Conservation (phyloP, 2,113 vertebrate species). For the Suricata suricatta region DNA sequence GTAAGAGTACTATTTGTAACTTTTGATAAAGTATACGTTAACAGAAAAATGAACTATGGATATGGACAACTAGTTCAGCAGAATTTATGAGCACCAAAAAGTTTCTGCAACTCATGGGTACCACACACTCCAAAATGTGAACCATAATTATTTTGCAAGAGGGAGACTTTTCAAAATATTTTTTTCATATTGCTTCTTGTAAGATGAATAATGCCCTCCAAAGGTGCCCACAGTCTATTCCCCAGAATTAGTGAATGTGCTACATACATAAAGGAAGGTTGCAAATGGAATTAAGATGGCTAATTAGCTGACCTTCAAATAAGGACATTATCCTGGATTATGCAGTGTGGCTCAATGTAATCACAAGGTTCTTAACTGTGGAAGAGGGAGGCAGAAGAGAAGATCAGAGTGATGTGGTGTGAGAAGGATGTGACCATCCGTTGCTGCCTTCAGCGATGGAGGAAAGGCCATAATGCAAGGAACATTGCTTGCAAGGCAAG, state of each 20-base stretch:
- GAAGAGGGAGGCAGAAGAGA: not conserved
- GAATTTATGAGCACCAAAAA: not conserved
- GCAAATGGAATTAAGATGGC: not conserved
- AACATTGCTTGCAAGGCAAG: not conserved
- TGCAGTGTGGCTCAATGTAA: not conserved
- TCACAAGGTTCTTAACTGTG: not conserved
- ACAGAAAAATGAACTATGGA: not conserved
- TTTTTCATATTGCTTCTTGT: not conserved
- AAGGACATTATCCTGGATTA: not conserved
- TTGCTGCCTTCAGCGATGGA: not conserved
- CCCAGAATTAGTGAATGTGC: not conserved
- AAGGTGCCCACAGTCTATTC: not conserved
- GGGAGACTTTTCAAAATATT: too few relatives aligned
- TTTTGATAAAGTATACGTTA: not conserved
- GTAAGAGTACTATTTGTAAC: not conserved
- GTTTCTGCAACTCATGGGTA: not conserved
- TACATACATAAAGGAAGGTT: not conserved
- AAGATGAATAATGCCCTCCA: not conserved
- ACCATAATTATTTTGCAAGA: not conserved
- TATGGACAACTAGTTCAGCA: not conserved
- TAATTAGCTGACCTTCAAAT: not conserved
- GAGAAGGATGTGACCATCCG: not conserved
- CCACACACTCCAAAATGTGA: not conserved
- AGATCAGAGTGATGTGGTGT: not conserved
- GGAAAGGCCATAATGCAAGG: not conserved